Evolutionary conservation across 2,888 invertebrate genomes (phyloP).

Genomic region (Hypolimnas misippus): DNA sequence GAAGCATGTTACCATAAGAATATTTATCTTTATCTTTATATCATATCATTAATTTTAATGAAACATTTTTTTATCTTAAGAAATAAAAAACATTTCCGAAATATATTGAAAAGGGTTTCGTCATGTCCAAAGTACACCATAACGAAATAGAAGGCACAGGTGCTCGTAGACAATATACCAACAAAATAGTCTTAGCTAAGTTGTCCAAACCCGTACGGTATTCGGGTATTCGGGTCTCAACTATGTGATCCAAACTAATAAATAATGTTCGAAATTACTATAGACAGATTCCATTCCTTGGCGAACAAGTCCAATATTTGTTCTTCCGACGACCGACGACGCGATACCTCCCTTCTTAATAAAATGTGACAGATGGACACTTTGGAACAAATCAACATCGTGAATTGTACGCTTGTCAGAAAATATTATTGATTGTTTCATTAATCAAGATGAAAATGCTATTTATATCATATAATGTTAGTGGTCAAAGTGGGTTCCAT

Average conservation of each 20-base stretch:
- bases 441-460: background rate
- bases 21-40: too few species aligned
- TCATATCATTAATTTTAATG: too few species aligned
- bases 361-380: slow-evolving; percentile 17
- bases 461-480: background rate
- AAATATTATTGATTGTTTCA: slow-evolving; percentile 1
- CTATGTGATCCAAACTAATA: background rate
- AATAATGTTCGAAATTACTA: slow-evolving; percentile 9
- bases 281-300: slow-evolving; percentile 9
- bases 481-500: background rate
- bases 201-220: background rate
- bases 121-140: too few species aligned
- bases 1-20: too few species aligned
- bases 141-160: background rate
- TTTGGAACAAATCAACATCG: slow-evolving; percentile 6
- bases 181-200: background rate
- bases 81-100: too few species aligned
- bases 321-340: background rate
- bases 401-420: slow-evolving; percentile 1
- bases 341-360: slow-evolving; percentile 6
- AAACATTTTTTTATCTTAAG: too few species aligned
- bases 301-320: slow-evolving; percentile 10
- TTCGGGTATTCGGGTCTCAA: background rate
- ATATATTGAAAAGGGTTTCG: too few species aligned
- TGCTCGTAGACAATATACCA: background rate